Percentiles rank a stretch among this genome's conserved stretches.
Conservation (phyloP, 2,888 invertebrate species). For the Spialia ferax region DNA sequence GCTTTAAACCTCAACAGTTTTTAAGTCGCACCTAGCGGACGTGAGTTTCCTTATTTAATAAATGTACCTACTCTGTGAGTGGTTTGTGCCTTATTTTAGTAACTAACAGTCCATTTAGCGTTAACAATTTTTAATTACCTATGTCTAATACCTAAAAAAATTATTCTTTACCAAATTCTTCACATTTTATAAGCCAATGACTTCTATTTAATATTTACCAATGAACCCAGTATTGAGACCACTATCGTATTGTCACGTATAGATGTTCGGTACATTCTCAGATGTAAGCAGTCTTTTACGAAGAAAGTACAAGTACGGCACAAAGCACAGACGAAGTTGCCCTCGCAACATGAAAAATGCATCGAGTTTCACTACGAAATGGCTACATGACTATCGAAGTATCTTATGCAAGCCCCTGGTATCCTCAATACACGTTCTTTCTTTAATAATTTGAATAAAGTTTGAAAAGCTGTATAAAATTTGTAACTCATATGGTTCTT, state of each 20-base stretch:
- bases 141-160: too few species aligned
- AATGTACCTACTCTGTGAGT: too few species aligned
- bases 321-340: slow-evolving; percentile 60
- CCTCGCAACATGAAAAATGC: slow-evolving; percentile 82
- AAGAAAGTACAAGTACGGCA: slow-evolving; percentile 5
- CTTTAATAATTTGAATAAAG: slow-evolving; percentile 11
- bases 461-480: not conserved
- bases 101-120: too few species aligned
- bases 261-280: not conserved
- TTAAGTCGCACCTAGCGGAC: too few species aligned
- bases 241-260: not conserved
- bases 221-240: too few species aligned
- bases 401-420: slow-evolving; percentile 2
- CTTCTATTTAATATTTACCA: too few species aligned
- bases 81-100: too few species aligned
- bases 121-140: too few species aligned
- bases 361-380: slow-evolving; percentile 69
- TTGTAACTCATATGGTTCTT: not conserved
- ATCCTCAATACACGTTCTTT: slow-evolving; percentile 11
- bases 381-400: slow-evolving; percentile 39
- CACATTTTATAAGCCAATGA: too few species aligned
- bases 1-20: too few species aligned
- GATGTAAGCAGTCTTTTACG: not conserved
- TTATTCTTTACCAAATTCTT: too few species aligned
- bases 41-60: too few species aligned